A percentile compares a stretch with the other conserved stretches of the same genome.
These are phyloP conservation scores for Bradynema listronoti DNA, from an alignment of 1,140 invertebrate genomes.

Conservation along the genomic window DNA sequence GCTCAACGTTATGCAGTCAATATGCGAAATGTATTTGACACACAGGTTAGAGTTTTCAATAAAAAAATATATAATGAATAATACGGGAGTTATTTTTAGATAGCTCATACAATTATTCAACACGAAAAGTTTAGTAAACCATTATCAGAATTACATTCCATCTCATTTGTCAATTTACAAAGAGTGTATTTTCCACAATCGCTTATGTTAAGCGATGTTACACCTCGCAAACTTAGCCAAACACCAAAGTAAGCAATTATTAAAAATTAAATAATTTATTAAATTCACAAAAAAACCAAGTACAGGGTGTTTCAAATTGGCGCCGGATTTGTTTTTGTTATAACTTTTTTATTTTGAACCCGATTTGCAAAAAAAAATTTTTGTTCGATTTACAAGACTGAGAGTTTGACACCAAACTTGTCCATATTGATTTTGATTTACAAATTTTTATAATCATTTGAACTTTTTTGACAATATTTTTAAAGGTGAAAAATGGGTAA, in stretches of 20 bases:
- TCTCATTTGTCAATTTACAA: conserved; percentile 54
- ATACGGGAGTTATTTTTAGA: conserved; percentile 54
- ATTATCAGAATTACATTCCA: conserved; percentile 61
- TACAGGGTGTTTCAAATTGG: no score
- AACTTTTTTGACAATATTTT: no score
- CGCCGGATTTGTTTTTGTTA: no score
- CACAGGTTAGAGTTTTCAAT: conserved; percentile 69
- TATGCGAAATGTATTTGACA: conserved; percentile 84
- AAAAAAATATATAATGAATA: conserved; percentile 55
- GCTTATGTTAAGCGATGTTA: conserved; percentile 53
- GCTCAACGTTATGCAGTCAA: conserved; percentile 79
- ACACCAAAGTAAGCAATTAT: conserved; percentile 40
- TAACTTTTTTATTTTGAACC: no score
- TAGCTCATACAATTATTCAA: conserved; percentile 82
- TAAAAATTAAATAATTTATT: no score
- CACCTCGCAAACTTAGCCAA: conserved; percentile 53
- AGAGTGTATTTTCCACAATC: conserved; percentile 58
- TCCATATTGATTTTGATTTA: no score
- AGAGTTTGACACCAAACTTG: no score
- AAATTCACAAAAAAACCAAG: no score
- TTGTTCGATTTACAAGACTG: no score
- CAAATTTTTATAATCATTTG: no score
- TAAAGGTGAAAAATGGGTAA: no score
- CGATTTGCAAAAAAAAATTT: no score
- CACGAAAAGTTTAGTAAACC: conserved; percentile 81